A percentile compares a stretch with the other conserved stretches of the same genome.
These are phyloP conservation scores for Didymodactylos carnosus DNA, from an alignment of 2,888 invertebrate genomes.

Conservation along the genomic window DNA sequence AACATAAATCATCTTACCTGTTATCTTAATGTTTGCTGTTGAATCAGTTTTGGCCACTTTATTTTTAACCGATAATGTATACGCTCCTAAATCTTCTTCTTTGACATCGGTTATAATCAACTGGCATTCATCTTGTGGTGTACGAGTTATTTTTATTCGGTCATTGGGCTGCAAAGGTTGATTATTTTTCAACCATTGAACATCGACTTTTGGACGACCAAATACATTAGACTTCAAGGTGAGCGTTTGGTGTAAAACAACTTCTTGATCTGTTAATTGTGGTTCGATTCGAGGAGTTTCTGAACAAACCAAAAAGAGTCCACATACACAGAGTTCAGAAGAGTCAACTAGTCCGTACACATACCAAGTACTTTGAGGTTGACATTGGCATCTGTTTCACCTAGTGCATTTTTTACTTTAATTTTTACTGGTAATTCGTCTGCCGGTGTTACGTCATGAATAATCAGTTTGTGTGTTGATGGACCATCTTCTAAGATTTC, in stretches of 20 bases:
- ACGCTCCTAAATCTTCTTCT: slow-evolving; percentile 6
- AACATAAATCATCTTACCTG: too few relatives aligned
- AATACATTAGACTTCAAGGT: background rate
- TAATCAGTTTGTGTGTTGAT: background rate
- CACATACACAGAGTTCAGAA: background rate
- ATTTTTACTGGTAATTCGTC: background rate
- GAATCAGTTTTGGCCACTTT: background rate
- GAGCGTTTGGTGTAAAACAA: slow-evolving; percentile 3
- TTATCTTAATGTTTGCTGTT: background rate
- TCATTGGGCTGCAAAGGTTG: slow-evolving; percentile 11
- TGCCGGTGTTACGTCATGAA: slow-evolving; percentile 1
- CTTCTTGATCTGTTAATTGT: slow-evolving; percentile 4
- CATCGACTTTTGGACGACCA: slow-evolving; percentile 4
- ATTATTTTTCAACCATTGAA: slow-evolving; percentile 11
- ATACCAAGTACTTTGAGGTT: slow-evolving; percentile 1
- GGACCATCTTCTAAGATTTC: slow-evolving; percentile 1
- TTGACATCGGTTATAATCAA: slow-evolving; percentile 1
- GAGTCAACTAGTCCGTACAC: background rate
- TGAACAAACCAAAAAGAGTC: background rate
- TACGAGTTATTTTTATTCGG: slow-evolving; percentile 3
- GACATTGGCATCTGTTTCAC: slow-evolving; percentile 2
- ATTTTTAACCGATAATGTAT: slow-evolving; percentile 4
- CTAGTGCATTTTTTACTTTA: slow-evolving; percentile 3
- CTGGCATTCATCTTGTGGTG: slow-evolving; percentile 4
- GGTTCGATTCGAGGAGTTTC: slow-evolving; percentile 4